These are phyloP conservation scores for Thryonomys swinderianus DNA, from an alignment of 2,113 vertebrate genomes.

Conservation along the genomic window DNA sequence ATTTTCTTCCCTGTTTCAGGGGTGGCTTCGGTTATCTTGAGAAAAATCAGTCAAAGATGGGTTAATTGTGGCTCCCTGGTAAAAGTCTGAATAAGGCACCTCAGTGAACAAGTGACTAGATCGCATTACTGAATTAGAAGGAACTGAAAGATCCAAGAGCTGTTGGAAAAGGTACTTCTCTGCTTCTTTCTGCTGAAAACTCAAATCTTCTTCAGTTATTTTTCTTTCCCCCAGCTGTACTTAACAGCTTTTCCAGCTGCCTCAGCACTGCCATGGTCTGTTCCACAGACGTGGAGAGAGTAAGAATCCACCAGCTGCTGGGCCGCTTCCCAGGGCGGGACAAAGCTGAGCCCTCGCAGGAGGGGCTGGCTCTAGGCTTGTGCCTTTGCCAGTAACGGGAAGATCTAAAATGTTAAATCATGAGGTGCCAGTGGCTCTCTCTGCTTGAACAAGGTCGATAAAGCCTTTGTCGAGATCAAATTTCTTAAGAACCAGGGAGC, in stretches of 20 bases:
- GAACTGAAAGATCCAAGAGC: constrained; percentile 7
- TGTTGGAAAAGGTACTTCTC: neutral
- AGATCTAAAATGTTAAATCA: neutral
- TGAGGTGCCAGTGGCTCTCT: neutral
- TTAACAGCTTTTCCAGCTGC: neutral
- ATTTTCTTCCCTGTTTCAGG: neutral
- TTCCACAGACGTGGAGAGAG: neutral
- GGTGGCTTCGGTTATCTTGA: neutral
- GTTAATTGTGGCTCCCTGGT: neutral
- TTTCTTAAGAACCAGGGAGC: neutral
- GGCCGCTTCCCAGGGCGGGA: neutral
- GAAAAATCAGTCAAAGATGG: neutral
- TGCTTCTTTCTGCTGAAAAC: neutral
- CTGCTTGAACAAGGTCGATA: neutral
- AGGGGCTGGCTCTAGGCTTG: neutral
- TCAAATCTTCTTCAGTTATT: neutral
- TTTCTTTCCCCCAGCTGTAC: neutral
- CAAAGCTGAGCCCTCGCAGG: neutral
- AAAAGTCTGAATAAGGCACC: neutral
- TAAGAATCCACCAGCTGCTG: neutral
- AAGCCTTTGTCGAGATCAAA: neutral
- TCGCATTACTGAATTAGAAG: neutral
- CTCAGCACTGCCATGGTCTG: neutral
- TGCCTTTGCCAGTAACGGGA: neutral
- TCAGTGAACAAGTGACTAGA: constrained; percentile 20